Evolutionary conservation across 2,888 invertebrate genomes (phyloP), one percentile per base, ranked within the genome.

Genomic region (Synanthedon tipuliformis): DNA sequence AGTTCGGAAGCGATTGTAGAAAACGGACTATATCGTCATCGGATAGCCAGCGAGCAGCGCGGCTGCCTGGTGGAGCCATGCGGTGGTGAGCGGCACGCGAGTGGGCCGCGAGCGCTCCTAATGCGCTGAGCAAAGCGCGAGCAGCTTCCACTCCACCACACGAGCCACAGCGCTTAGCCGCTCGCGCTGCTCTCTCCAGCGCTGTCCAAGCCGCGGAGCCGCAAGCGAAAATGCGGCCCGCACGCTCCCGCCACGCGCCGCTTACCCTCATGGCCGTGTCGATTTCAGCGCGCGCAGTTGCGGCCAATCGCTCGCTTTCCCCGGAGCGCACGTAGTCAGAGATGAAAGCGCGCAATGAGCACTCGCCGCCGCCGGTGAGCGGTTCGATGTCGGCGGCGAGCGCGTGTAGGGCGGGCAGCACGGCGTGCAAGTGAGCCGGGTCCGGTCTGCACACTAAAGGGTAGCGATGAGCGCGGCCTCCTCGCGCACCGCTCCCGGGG

Each of bases 21-120:
- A 97, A 95, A 53, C 97, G 87, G 70, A 94, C 96, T 57, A 98
- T 97, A 72, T 98, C 98, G 66, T 96, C 96, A 78, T 98, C 98
- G 62, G 95, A 95, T 1, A 97, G 89, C 97, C 97, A 82, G 54
- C 73, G 66, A 4, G 71, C 64, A 41, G 76, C 75, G 52, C 74
- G 63, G 51, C 64, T 64, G 41, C 62, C 57, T 11, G 61, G 58
- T 3, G 67, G 70, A 54, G 66, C 64, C 54, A 51, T 18, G 49
- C 50, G 52, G 40, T 56, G 57, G 57, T 57, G 65, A 48, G 60
- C 67, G 13, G 57, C 65, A 52, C 71, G 64, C 34, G 64, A 63
- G 55, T 62, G 72, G 45, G 68, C 58, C 2, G 71, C 73, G 16
- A 77, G 61, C 40, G 69, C 62, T 3, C 63, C 69, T 7, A 67